phyloP scores from a whole-genome alignment of 2,888 invertebrate species.

The Zygogramma bicolorata region DNA sequence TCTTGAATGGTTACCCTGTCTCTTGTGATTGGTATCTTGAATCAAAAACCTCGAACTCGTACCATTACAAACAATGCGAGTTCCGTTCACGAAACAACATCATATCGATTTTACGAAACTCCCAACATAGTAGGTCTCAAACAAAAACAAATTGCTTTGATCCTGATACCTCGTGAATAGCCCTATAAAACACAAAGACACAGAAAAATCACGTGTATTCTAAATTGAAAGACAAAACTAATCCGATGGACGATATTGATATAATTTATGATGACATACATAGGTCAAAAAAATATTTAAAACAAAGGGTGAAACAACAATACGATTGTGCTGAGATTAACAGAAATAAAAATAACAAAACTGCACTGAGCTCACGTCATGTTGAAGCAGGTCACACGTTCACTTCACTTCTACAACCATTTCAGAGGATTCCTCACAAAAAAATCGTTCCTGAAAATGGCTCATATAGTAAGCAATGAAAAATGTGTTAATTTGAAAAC shows the following conservation, averaged over 20 bases:
- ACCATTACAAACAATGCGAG: background rate
- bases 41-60: background rate
- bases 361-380: background rate
- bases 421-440: background rate
- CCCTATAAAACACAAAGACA: background rate
- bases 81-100: too few species aligned
- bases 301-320: background rate
- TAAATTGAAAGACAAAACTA: background rate
- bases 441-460: background rate
- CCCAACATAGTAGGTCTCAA: too few species aligned
- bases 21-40: background rate
- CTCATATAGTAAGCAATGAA: too few species aligned
- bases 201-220: background rate
- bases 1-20: too few species aligned
- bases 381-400: background rate
- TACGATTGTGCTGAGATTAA: background rate
- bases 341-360: background rate
- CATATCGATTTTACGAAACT: too few species aligned
- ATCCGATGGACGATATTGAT: background rate
- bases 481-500: background rate
- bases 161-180: too few species aligned
- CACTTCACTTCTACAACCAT: background rate
- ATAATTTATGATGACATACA: too few species aligned
- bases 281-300: too few species aligned
- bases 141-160: too few species aligned